Evolutionary conservation across 2,113 vertebrate genomes (phyloP), one percentile per base, ranked within the genome.

Genomic region (Desmodus rotundus): DNA sequence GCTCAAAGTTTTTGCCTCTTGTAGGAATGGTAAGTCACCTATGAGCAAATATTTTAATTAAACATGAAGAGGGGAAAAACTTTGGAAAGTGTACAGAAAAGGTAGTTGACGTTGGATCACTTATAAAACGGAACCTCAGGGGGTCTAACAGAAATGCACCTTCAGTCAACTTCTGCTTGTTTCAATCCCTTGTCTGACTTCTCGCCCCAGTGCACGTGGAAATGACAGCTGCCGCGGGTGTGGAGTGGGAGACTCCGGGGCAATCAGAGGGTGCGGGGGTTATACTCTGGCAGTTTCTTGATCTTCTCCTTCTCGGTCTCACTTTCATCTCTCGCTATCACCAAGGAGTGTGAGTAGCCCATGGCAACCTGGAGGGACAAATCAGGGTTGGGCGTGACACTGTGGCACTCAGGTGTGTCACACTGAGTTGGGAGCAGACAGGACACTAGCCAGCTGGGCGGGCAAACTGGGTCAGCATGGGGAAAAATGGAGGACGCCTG

Each of bases 221-320:
- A 87, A 67, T 58, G 96, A 96, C 84, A 94, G 98, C 97, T 98
- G 97, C 98, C 98, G 92, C 63, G 2, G 77, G 54, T 31, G 74
- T 50, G 65, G 80, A 5, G 43, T 5, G 0, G 45, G 56, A 5
- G 41, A 33, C 47, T 74, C 38, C 8, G 4, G 47, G 31, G n/a
- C 68, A 0, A 87, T 99, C 98, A 99, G 98, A 99, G 98, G 88
- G 99, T 99, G 93, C 99, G 99, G 3, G 99, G 99, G 97, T 99
- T 99, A 98, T 99, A 99, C 96, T 99, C 99, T 0, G 99, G 99
- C 92, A 99, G 98, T 97, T 99, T 99, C 98, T 99, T 99, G 76
- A 99, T 98, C 98, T 98, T 99, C 97, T 99, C 99, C 80, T 99
- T 98, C 70, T 99, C 99, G 0, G 98, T 98, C 36, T 99, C 98